These are phyloP conservation scores for Cirrhinus mrigala DNA, from an alignment of 2,797 vertebrate genomes.

Conservation along the genomic window DNA sequence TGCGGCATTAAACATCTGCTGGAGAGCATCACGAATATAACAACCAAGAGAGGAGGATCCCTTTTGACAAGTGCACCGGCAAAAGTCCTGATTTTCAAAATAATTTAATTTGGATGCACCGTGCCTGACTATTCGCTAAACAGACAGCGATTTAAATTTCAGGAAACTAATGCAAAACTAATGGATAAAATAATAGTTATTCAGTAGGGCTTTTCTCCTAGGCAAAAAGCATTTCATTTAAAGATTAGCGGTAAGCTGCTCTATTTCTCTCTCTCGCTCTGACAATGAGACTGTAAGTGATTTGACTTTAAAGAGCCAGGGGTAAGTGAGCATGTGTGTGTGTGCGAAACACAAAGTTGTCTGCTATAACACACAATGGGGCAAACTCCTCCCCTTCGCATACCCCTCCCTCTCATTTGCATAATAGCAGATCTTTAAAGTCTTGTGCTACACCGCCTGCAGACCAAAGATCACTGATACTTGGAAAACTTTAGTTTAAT, in stretches of 20 bases:
- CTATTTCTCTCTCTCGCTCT: conserved; percentile 41
- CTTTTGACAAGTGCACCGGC: not conserved
- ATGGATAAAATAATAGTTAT: conserved; percentile 57
- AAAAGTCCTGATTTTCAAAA: conserved; percentile 35
- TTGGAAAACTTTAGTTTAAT: not conserved
- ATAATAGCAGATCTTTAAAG: not conserved
- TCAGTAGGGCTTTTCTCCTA: conserved; percentile 48
- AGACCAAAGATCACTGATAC: not conserved
- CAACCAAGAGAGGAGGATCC: not conserved
- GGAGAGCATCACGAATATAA: not conserved
- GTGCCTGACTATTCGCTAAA: conserved; percentile 37
- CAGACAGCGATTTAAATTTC: conserved; percentile 51
- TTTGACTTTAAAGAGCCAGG: conserved; percentile 49
- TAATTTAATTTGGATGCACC: conserved; percentile 48
- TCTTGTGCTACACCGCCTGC: not conserved
- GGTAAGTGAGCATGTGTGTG: conserved; percentile 35
- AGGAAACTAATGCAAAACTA: conserved; percentile 59
- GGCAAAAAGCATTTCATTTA: conserved; percentile 59
- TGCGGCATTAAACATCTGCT: not conserved
- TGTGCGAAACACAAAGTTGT: conserved; percentile 29
- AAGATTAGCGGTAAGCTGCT: conserved; percentile 59
- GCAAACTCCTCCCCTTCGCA: conserved; percentile 1
- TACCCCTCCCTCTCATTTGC: not conserved
- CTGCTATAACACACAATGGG: not conserved
- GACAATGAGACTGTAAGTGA: conserved; percentile 54